Evolutionary conservation across 2,797 vertebrate species (phyloP), one percentile per base, ranked within the genome.

Genomic region (Microchirus variegatus): DNA sequence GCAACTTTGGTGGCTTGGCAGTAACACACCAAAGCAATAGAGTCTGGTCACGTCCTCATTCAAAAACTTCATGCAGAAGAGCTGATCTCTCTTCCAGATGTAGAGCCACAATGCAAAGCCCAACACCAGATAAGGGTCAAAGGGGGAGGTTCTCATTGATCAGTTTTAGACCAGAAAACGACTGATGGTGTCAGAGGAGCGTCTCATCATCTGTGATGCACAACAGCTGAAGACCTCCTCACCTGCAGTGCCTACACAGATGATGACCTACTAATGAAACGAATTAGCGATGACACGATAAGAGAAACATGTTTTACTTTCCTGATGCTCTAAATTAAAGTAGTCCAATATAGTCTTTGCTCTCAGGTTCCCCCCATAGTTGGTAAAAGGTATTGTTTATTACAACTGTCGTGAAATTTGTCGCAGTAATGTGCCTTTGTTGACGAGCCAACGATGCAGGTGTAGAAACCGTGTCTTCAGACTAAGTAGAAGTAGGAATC

Each of bases 1-100:
- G 77, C 84, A 88, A 82, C 80, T 83, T 70, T 78, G 82, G 84
- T 90, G 89, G 88, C 87, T 92, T 89, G 90, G 89, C 89, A 90
- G 79, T 57, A 83, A 82, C 80, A 59, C 70, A 65, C 57, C 70
- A 47, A 35, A 50, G 73, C 78, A 81, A 78, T 67, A 63, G 62
- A 88, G 87, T 87, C 87, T 85, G 82, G 87, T 88, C 90, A 91
- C 84, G 80, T 91, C 76, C 88, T 85, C 73, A 67, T 81, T 77
- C 80, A 75, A 65, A 65, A 83, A 77, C 75, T 71, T 73, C 63
- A 76, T 44, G 67, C 76, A 75, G 69, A 84, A 75, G 53, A 43
- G 52, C 69, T 87, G 83, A 90, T 89, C 71, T 85, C 48, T 89
- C 75, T 73, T 85, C 88, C 89, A 90, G 91, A 91, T 92, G 89